A percentile compares a stretch with the other conserved stretches of the same genome.
These are phyloP conservation scores for Mamestra brassicae DNA, from an alignment of 2,888 invertebrate genomes.

Conservation along the genomic window DNA sequence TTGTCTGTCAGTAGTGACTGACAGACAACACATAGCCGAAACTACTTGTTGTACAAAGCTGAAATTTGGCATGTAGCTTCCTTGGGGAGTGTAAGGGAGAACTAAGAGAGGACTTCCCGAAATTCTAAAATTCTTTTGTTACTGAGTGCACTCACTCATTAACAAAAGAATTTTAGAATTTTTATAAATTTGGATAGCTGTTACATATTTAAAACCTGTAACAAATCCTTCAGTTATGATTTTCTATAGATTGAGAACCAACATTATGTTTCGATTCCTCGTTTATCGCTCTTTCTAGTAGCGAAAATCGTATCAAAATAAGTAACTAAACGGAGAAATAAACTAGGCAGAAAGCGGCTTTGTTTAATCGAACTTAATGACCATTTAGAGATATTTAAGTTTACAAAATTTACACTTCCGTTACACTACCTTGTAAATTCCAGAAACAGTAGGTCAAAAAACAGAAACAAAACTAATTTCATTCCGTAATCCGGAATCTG, in stretches of 20 bases:
- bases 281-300: not conserved
- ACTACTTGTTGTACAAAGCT: no score
- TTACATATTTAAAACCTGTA: not conserved
- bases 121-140: no score
- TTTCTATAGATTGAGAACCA: not conserved
- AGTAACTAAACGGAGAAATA: no score
- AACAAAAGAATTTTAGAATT: no score
- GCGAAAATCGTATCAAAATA: no score
- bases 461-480: slow-evolving; percentile 42
- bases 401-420: not conserved
- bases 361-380: not conserved
- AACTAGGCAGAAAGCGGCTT: not conserved
- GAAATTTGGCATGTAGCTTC: no score
- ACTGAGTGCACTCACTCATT: no score
- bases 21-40: no score
- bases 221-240: not conserved
- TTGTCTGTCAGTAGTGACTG: no score
- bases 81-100: no score
- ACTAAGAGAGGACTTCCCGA: no score
- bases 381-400: not conserved
- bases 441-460: not conserved
- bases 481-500: slow-evolving; percentile 35
- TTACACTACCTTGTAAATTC: slow-evolving; percentile 29
- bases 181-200: no score
- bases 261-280: not conserved